These are phyloP conservation scores for Raja brachyura DNA, from an alignment of 2,113 vertebrate genomes.

Conservation along the genomic window DNA sequence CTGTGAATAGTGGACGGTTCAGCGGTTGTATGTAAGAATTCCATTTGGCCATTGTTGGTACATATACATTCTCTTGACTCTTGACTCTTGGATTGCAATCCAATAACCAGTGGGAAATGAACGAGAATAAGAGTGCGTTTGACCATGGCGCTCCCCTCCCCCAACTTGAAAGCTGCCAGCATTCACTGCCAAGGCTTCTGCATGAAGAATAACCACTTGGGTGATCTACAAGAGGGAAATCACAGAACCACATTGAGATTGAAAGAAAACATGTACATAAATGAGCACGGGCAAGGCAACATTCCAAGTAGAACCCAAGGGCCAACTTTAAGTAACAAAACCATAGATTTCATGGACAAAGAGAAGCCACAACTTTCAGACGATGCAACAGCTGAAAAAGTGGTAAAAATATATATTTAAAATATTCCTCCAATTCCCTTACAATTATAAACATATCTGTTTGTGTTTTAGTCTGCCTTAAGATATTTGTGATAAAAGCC, in stretches of 20 bases:
- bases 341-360: background rate
- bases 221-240: background rate
- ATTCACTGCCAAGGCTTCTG: constrained; percentile 7
- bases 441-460: too few species aligned
- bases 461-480: too few species aligned
- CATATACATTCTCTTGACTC: background rate
- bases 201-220: constrained; percentile 31
- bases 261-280: constrained; percentile 26
- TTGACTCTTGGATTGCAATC: background rate
- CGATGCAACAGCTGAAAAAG: background rate
- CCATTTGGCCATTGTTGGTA: too few species aligned
- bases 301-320: background rate
- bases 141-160: background rate
- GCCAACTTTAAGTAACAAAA: background rate
- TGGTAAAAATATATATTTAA: background rate
- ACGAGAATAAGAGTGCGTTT: constrained; percentile 6
- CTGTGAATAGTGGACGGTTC: too few species aligned
- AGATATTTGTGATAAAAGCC: too few species aligned
- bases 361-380: background rate
- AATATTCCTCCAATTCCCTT: too few species aligned
- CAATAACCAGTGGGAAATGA: background rate
- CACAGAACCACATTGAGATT: constrained; percentile 6
- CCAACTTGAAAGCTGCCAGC: background rate
- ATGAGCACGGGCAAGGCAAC: constrained; percentile 14
- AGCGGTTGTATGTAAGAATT: too few species aligned